Evolutionary conservation across 2,888 invertebrate genomes (phyloP).

Genomic region (Octonoba sinensis): DNA sequence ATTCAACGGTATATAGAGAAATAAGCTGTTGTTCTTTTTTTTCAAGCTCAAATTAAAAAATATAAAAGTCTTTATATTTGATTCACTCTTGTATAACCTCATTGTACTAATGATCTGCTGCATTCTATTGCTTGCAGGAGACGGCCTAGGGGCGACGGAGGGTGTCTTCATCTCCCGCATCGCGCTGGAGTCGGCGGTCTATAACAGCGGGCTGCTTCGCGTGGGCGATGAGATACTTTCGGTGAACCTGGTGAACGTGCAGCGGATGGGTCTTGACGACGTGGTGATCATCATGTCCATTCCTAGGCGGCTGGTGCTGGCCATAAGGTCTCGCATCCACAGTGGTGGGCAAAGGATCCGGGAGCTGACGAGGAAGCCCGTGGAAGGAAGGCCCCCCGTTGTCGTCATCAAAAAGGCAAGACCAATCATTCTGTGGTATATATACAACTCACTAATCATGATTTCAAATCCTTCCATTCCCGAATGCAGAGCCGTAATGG

Average conservation of each 20-base stretch:
- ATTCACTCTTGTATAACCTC: too few relatives aligned
- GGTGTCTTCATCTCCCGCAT: constrained; percentile 98
- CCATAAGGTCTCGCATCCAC: constrained; percentile 81
- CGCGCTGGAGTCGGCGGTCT: constrained; percentile 95
- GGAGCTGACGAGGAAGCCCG: constrained; percentile 66
- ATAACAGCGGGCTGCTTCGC: constrained; percentile 94
- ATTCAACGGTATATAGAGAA: too few relatives aligned
- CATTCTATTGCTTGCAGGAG: too few relatives aligned
- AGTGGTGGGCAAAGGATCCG: constrained; percentile 53
- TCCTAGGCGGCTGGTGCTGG: constrained; percentile 92
- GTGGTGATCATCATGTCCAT: constrained; percentile 99
- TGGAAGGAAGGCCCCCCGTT: constrained; percentile 78
- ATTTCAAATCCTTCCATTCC: background rate
- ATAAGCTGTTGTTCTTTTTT: too few relatives aligned
- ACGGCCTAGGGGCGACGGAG: constrained; percentile 93
- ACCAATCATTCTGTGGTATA: too few relatives aligned
- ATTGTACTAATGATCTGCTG: too few relatives aligned
- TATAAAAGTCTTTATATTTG: too few relatives aligned
- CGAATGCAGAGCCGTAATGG: too few relatives aligned
- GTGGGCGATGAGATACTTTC: constrained; percentile 99
- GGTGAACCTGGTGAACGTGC: constrained; percentile 97
- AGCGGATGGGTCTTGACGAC: constrained; percentile 97
- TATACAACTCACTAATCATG: background rate
- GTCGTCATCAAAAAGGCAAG: constrained; percentile 82
- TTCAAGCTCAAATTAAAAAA: too few relatives aligned